A percentile compares a stretch with the other conserved stretches of the same genome.
Conservation (phyloP, 2,888 invertebrate genomes). For the Tubulanus polymorphus region DNA sequence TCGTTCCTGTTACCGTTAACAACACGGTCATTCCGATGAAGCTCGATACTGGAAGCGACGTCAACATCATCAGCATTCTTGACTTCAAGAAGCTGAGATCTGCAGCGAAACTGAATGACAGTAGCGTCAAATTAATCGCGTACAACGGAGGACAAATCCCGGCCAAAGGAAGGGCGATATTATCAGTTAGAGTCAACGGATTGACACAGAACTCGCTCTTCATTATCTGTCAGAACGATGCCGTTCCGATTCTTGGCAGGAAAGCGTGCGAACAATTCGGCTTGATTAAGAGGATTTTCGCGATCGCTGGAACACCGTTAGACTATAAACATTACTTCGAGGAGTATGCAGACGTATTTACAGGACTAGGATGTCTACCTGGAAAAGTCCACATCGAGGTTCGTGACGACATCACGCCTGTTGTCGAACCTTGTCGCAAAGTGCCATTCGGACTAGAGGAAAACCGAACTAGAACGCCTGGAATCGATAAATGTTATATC, state of each 20-base stretch:
- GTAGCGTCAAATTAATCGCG: constrained; percentile 9
- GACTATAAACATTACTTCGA: constrained; percentile 3
- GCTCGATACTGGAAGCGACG: constrained; percentile 10
- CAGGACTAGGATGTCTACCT: constrained; percentile 21
- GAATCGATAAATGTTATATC: too few species aligned
- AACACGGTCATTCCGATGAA: constrained; percentile 6
- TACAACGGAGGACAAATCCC: constrained; percentile 10
- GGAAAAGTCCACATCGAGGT: constrained; percentile 17
- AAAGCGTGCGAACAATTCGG: constrained; percentile 11
- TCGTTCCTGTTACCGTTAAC: constrained; percentile 4
- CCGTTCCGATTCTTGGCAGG: constrained; percentile 5
- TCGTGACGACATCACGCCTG: constrained; percentile 17
- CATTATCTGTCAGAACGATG: constrained; percentile 5
- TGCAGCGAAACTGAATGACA: constrained; percentile 7
- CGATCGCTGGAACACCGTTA: constrained; percentile 2
- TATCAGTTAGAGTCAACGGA: neutral
- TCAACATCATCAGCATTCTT: constrained; percentile 4
- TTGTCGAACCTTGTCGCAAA: constrained; percentile 20
- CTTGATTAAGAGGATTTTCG: constrained; percentile 11
- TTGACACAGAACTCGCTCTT: neutral
- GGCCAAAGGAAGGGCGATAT: neutral
- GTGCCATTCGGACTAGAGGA: constrained; percentile 20
- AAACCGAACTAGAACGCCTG: constrained; percentile 3
- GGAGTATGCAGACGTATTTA: constrained; percentile 9
- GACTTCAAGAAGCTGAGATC: constrained; percentile 3